Percentiles rank a stretch among this genome's conserved stretches.
phyloP scores from a whole-genome alignment of 2,888 invertebrate species.

The Pseudococcus jackbeardsleyi region DNA sequence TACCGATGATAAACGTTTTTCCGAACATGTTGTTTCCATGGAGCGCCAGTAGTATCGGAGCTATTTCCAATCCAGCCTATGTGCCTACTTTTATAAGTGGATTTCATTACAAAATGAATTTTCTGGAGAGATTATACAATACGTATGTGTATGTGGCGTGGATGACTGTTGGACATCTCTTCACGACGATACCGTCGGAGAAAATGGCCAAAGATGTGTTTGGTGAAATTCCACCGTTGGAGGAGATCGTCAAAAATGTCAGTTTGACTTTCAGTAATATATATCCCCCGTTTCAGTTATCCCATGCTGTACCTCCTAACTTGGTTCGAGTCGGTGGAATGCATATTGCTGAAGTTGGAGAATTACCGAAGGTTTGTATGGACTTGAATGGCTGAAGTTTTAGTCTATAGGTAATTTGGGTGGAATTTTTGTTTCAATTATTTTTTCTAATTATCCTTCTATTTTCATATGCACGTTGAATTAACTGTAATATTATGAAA shows the following conservation, averaged over 20 bases:
- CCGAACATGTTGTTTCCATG: slow-evolving; percentile 65
- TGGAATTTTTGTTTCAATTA: too few species aligned
- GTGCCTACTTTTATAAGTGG: neutral
- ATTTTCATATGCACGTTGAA: too few species aligned
- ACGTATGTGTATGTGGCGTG: neutral
- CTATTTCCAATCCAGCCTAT: slow-evolving; percentile 66
- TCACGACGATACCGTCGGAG: neutral
- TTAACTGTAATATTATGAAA: too few species aligned
- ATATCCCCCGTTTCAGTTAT: neutral
- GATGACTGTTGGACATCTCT: neutral
- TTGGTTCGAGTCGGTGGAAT: neutral
- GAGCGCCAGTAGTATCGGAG: slow-evolving; percentile 66
- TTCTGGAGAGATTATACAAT: neutral
- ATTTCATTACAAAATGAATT: neutral
- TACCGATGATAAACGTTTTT: slow-evolving; percentile 15
- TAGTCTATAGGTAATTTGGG: too few species aligned
- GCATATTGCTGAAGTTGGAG: neutral
- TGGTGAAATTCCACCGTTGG: slow-evolving; percentile 11
- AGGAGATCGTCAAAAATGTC: slow-evolving; percentile 40
- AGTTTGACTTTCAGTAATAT: neutral
- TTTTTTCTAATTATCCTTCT: too few species aligned
- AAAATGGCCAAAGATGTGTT: neutral
- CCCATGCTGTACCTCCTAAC: neutral
- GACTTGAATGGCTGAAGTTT: too few species aligned
- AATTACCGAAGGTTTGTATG: neutral